phyloP scores from a whole-genome alignment of 2,113 vertebrate species.

The Quiscalus mexicanus region DNA sequence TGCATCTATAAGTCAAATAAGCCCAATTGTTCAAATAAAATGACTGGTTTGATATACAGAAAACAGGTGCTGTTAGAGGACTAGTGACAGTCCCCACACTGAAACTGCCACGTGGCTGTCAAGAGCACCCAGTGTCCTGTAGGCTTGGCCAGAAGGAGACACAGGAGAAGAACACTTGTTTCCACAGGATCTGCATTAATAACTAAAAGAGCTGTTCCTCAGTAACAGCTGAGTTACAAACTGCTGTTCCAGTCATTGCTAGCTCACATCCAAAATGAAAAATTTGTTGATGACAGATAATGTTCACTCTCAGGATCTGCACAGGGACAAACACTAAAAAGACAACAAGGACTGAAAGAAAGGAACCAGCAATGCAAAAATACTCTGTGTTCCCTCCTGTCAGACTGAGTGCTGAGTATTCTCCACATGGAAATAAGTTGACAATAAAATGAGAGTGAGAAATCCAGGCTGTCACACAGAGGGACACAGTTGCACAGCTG shows the following conservation, averaged over 20 bases:
- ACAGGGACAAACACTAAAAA: background rate
- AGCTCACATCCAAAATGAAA: background rate
- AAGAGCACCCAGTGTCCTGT: background rate
- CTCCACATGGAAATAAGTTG: background rate
- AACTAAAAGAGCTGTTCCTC: background rate
- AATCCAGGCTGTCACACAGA: background rate
- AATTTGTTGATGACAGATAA: rapidly evolving
- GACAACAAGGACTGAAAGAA: rapidly evolving
- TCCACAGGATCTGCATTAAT: background rate
- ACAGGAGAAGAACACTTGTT: background rate
- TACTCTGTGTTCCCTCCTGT: background rate
- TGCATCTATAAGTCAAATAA: slow-evolving; percentile 17
- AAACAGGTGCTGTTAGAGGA: background rate
- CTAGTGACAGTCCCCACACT: background rate
- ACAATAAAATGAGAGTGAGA: background rate
- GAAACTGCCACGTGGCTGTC: background rate
- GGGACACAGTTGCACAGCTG: rapidly evolving
- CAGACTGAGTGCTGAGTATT: background rate
- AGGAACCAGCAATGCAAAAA: background rate
- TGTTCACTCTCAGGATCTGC: background rate
- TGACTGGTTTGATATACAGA: background rate
- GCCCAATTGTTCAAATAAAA: background rate
- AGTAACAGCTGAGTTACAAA: background rate
- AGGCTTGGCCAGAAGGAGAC: background rate
- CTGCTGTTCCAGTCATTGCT: background rate